A percentile compares a stretch with the other conserved stretches of the same genome.
Evolutionary conservation across 1,140 invertebrate genomes (phyloP).

Genomic region (Drosophila mauritiana): DNA sequence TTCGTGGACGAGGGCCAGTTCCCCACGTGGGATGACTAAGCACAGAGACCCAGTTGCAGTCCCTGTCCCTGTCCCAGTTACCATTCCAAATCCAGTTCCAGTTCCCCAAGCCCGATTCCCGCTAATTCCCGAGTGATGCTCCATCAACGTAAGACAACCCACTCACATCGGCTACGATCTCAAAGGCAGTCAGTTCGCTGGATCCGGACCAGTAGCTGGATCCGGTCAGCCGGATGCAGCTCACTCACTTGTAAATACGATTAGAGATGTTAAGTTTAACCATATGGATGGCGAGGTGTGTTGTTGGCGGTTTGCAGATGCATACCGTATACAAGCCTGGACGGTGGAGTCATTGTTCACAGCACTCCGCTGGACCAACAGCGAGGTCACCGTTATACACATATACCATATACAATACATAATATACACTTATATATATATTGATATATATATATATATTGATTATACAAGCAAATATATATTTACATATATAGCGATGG

Average conservation of each 20-base stretch:
- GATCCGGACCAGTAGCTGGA: background rate
- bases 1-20: conserved; percentile 84
- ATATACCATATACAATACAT: conserved; percentile 44
- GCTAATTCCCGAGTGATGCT: conserved; percentile 2
- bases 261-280: conserved; percentile 71
- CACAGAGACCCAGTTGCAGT: background rate
- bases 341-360: conserved; percentile 27
- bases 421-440: conserved; percentile 36
- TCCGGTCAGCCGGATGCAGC: conserved; percentile 20
- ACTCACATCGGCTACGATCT: conserved; percentile 14
- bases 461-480: conserved; percentile 38
- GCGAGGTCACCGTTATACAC: conserved; percentile 31
- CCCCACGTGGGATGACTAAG: conserved; percentile 84
- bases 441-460: conserved; percentile 24
- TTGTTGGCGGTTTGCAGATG: conserved; percentile 16
- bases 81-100: conserved; percentile 2
- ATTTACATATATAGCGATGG: conserved; percentile 53
- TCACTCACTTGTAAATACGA: conserved; percentile 72
- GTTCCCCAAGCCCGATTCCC: background rate
- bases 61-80: background rate
- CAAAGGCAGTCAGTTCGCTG: conserved; percentile 3
- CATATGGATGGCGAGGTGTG: conserved; percentile 45
- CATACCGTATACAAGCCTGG: conserved; percentile 26
- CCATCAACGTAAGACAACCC: background rate
- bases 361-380: conserved; percentile 17